phyloP scores from a whole-genome alignment of 2,888 invertebrate species.

The Lasioglossum lativentre region DNA sequence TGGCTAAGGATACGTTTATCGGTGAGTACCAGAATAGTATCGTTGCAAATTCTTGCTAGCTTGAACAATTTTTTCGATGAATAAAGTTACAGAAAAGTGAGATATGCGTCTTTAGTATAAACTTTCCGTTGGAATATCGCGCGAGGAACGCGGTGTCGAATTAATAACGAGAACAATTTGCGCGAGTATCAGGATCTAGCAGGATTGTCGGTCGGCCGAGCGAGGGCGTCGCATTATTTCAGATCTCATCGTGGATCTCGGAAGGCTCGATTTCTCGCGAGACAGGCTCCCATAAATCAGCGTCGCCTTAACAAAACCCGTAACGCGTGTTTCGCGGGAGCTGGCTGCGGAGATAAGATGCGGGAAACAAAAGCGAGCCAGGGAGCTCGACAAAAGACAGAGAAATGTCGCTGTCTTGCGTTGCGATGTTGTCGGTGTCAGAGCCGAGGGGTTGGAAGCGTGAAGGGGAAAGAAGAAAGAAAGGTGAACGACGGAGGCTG shows the following conservation, averaged over 20 bases:
- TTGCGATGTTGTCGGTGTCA: constrained; percentile 32
- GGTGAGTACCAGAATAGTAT: not conserved
- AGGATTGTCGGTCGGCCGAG: not conserved
- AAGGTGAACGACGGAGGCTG: constrained; percentile 44
- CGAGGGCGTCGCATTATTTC: constrained; percentile 40
- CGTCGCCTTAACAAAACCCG: constrained; percentile 62
- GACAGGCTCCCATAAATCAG: constrained; percentile 66
- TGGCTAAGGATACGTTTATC: not conserved
- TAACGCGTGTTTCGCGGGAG: constrained; percentile 60
- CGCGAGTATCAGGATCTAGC: not conserved
- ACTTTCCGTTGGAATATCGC: not conserved
- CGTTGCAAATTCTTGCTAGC: not conserved
- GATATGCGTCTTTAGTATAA: not conserved
- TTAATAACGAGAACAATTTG: not conserved
- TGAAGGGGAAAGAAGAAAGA: not conserved
- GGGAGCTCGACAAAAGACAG: constrained; percentile 63
- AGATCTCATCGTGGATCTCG: constrained; percentile 53
- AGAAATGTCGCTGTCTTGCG: constrained; percentile 67
- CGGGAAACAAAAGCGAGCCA: constrained; percentile 50
- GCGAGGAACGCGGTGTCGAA: not conserved
- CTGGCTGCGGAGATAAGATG: constrained; percentile 66
- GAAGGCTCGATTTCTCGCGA: constrained; percentile 45
- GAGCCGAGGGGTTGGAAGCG: constrained; percentile 17
- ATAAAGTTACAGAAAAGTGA: not conserved
- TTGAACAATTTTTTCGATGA: not conserved